Evolutionary conservation across 2,888 invertebrate species (phyloP), one percentile per base, ranked within the genome.

Genomic region (Volucella inflata): DNA sequence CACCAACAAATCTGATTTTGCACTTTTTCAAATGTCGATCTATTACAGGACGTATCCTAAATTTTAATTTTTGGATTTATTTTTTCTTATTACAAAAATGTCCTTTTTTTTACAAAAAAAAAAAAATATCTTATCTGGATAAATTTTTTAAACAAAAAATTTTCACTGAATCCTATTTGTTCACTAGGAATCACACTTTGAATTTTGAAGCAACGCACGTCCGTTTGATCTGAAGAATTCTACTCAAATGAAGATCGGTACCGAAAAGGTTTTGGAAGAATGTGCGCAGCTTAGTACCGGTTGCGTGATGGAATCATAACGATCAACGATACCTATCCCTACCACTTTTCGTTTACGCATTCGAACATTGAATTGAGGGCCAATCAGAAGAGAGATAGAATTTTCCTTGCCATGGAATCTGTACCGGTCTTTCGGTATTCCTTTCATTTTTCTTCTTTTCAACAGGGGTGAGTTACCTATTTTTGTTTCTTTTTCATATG

Each of bases 391-490:
- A 8, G 48, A 64, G 78, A 11, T 44, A 17, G 12, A 30, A 40
- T 57, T 65, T n/a, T 50, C 50, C 50, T 50, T 67, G 68, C 16
- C 68, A 68, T 51, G 57, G 57, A 78, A 70, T 77, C 51, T 44
- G 42, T 72, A 59, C 59, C 50, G 59, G 78, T 55, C 59, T 57
- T 36, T 51, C 50, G 59, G 78, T 57, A 50, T 57, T 36, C 48
- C 10, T 48, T 16, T 40, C 42, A 38, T 50, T 68, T 16, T 60
- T 12, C 8, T 12, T 38, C 21, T 60, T 76, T 55, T 12, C 42
- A 11, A 51, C 60, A 72, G 53, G 79, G 79, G 79, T 79, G 60
- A 79, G 65, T 71, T 79, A 57, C 71, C 64, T 21, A 21, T 21
- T 3, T 21, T 21, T 21, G 21, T 21, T 21, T 6, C 6, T 30